Evolutionary conservation across 2,113 vertebrate genomes (phyloP).

Genomic region (Otus sunia): DNA sequence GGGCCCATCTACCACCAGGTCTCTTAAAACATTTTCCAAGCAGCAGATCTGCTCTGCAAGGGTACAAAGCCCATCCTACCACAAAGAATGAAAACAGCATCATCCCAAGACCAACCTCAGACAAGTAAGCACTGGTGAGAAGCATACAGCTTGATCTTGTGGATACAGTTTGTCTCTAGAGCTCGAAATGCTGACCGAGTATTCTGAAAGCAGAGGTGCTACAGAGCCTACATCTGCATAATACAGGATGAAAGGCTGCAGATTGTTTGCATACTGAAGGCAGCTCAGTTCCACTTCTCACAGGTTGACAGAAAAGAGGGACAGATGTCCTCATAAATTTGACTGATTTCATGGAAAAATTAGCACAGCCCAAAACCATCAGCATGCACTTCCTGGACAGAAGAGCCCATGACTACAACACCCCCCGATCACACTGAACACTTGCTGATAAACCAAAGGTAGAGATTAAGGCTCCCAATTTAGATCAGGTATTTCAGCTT

Average conservation of each 20-base stretch:
- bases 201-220: background rate
- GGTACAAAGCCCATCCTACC: background rate
- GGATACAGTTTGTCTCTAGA: background rate
- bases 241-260: background rate
- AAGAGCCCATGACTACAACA: background rate
- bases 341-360: background rate
- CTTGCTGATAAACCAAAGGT: background rate
- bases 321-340: background rate
- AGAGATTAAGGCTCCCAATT: background rate
- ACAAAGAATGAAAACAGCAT: background rate
- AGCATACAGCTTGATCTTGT: background rate
- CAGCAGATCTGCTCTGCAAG: background rate
- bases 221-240: background rate
- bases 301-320: background rate
- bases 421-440: background rate
- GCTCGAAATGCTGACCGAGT: background rate
- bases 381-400: background rate
- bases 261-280: fast-evolving
- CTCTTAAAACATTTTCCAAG: background rate
- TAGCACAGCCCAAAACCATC: background rate
- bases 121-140: background rate
- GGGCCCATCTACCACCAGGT: background rate
- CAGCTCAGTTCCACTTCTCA: background rate
- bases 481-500: background rate
- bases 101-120: background rate